Percentiles rank a stretch among this genome's conserved stretches.
Conservation (phyloP, 1,140 invertebrate species). For the Nomia melanderi region DNA sequence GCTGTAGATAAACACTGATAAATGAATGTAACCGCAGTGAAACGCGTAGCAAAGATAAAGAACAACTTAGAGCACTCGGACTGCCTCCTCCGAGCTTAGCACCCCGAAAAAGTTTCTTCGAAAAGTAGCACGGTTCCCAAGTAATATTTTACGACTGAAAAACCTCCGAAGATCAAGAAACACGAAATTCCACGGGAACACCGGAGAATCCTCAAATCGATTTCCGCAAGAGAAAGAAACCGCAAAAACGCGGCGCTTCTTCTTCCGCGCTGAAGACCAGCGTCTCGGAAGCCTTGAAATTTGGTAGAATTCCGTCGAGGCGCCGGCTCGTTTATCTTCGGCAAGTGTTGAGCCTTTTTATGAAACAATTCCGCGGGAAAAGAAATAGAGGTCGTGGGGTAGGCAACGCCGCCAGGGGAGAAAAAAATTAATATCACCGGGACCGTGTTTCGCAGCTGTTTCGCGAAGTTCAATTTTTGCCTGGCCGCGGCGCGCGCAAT, state of each 20-base stretch:
- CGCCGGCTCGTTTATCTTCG: constrained; percentile 4
- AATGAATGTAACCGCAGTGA: too few relatives aligned
- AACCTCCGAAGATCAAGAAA: too few relatives aligned
- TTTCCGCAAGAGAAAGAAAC: too few relatives aligned
- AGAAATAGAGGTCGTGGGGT: neutral
- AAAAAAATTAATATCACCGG: constrained; percentile 28
- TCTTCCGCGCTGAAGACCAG: neutral
- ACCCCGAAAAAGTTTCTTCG: too few relatives aligned
- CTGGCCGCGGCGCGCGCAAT: neutral
- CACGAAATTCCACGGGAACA: neutral
- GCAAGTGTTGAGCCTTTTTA: neutral
- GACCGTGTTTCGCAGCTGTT: constrained; percentile 2
- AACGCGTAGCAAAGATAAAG: too few relatives aligned
- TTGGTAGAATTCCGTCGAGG: neutral
- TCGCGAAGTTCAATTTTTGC: neutral
- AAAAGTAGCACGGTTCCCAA: too few relatives aligned
- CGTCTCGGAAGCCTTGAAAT: constrained; percentile 5
- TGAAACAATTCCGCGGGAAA: neutral
- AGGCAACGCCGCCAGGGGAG: too few relatives aligned
- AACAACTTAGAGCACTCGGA: too few relatives aligned
- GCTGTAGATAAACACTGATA: too few relatives aligned
- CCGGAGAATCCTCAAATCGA: neutral
- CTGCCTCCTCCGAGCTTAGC: too few relatives aligned
- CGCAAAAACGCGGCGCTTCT: neutral
- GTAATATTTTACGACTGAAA: too few relatives aligned